Conservation (phyloP, 1,140 invertebrate species). For the Euglossa dilemma region DNA sequence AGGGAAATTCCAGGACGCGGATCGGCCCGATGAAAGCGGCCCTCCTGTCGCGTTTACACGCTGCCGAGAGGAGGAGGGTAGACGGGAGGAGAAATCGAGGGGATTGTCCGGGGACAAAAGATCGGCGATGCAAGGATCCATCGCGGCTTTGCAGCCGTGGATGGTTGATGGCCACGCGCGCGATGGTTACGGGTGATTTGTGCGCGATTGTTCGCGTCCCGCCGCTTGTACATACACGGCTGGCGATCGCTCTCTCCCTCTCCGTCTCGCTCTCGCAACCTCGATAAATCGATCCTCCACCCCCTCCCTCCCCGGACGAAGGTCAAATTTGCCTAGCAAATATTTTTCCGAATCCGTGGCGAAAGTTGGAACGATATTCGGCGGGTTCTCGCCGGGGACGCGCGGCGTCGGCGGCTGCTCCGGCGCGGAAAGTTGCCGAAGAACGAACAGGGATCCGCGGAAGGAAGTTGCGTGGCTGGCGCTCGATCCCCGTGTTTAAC, state of each 20-base stretch:
- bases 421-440: too few species aligned
- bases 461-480: too few species aligned
- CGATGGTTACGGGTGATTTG: constrained; percentile 58
- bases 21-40: constrained; percentile 18
- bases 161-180: constrained; percentile 52
- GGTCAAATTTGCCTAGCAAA: constrained; percentile 26
- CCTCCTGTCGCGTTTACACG: constrained; percentile 28
- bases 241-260: not conserved
- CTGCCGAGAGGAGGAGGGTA: not conserved
- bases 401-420: too few species aligned
- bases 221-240: constrained; percentile 6
- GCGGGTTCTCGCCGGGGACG: too few species aligned
- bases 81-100: constrained; percentile 36
- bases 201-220: constrained; percentile 52
- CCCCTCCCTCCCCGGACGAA: not conserved
- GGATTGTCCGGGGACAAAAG: constrained; percentile 55
- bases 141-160: constrained; percentile 12
- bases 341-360: constrained; percentile 8
- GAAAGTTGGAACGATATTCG: not conserved
- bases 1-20: not conserved
- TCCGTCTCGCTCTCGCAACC: not conserved
- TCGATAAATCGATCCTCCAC: constrained; percentile 13
- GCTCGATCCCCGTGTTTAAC: not conserved
- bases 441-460: too few species aligned
- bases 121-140: constrained; percentile 47